phyloP scores from a whole-genome alignment of 2,113 vertebrate genomes.

The Aplodontia rufa region DNA sequence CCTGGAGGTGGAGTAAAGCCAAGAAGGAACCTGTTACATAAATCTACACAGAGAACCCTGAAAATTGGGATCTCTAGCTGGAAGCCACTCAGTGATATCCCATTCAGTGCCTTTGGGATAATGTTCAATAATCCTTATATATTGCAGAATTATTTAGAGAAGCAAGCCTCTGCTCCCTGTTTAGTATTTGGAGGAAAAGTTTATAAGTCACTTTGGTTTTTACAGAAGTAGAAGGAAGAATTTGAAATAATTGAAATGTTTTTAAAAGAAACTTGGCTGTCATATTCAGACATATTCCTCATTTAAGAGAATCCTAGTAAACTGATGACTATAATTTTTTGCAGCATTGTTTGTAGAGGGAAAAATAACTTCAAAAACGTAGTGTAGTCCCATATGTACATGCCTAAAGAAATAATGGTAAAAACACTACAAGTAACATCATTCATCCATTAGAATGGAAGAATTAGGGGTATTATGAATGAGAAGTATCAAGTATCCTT shows the following conservation, averaged over 20 bases:
- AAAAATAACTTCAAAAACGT: not conserved
- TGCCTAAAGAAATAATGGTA: not conserved
- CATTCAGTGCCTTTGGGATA: not conserved
- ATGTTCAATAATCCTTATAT: not conserved
- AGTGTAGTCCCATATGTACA: not conserved
- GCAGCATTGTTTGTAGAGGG: not conserved
- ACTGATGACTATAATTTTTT: not conserved
- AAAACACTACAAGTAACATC: not conserved
- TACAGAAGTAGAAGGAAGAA: not conserved
- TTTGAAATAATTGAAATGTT: not conserved
- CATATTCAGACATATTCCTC: not conserved
- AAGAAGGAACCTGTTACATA: not conserved
- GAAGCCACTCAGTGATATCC: not conserved
- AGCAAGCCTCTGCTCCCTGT: not conserved
- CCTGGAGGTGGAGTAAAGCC: not conserved
- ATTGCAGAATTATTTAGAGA: not conserved
- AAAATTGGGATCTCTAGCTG: not conserved
- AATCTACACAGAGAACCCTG: not conserved
- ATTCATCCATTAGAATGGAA: slow-evolving; percentile 6
- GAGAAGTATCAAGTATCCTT: not conserved
- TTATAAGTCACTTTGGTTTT: not conserved
- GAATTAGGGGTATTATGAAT: not conserved
- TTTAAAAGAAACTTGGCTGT: not conserved
- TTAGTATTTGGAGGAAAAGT: not conserved
- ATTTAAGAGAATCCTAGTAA: not conserved